A percentile compares a stretch with the other conserved stretches of the same genome.
Conservation (phyloP, 1,140 invertebrate genomes). For the Zaprionus ghesquierei region DNA sequence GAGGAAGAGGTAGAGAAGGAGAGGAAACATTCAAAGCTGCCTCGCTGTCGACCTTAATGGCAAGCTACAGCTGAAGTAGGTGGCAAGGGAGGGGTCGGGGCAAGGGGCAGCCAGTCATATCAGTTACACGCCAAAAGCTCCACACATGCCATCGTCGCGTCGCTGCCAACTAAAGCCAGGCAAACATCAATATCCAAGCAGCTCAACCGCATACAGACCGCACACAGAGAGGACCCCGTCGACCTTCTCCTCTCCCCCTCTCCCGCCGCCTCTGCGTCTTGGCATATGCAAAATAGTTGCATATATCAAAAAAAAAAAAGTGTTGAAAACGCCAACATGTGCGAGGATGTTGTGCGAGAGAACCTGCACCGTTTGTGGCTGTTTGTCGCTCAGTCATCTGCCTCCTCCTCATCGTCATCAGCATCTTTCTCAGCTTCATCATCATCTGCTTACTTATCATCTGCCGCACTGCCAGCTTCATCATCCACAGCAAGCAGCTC, state of each 20-base stretch:
- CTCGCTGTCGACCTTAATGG: slow-evolving; percentile 38
- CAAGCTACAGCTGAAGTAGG: not conserved
- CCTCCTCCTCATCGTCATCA: not conserved
- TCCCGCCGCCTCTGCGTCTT: not conserved
- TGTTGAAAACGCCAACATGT: slow-evolving; percentile 55
- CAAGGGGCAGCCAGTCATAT: not conserved
- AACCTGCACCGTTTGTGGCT: not conserved
- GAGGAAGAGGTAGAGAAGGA: not conserved
- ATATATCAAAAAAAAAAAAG: slow-evolving; percentile 42
- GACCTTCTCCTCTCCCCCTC: not conserved
- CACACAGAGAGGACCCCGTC: no score
- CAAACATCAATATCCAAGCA: slow-evolving; percentile 54
- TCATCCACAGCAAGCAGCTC: not conserved
- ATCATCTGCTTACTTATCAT: not conserved
- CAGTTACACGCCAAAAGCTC: slow-evolving; percentile 9
- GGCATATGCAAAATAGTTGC: slow-evolving; percentile 75
- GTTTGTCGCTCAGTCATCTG: slow-evolving; percentile 12
- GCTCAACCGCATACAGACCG: slow-evolving; percentile 29
- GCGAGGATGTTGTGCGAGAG: slow-evolving; percentile 1
- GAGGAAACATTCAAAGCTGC: no score
- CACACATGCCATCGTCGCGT: slow-evolving; percentile 23
- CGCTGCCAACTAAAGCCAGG: slow-evolving; percentile 18
- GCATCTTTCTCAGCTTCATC: not conserved
- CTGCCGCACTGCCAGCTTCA: not conserved
- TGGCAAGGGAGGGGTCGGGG: not conserved